Evolutionary conservation across 2,113 vertebrate genomes (phyloP).

Genomic region (Podocnemis expansa): DNA sequence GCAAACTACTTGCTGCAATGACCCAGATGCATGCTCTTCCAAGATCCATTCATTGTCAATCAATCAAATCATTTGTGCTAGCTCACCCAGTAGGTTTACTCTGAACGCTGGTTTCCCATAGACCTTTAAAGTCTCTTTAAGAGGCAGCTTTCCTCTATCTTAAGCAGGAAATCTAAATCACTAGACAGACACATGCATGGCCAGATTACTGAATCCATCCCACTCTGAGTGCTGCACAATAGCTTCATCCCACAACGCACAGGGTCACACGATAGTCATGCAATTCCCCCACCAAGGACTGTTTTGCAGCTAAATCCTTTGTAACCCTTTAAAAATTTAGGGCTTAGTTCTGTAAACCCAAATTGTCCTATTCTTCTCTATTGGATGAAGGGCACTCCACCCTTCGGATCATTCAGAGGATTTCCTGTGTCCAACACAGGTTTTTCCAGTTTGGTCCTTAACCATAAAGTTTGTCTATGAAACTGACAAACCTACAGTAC

Average conservation of each 20-base stretch:
- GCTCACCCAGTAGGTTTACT: background rate
- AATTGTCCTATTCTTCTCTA: no score
- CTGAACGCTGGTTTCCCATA: background rate
- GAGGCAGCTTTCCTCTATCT: background rate
- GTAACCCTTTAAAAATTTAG: background rate
- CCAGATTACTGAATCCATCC: background rate
- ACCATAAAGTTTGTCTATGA: background rate
- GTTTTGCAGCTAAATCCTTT: background rate
- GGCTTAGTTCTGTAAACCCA: background rate
- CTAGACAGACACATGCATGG: no score
- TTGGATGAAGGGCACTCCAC: no score
- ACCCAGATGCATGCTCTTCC: background rate
- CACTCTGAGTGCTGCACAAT: rapidly evolving
- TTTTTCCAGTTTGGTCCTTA: background rate
- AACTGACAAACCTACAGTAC: rapidly evolving
- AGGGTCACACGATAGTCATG: background rate
- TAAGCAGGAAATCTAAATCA: background rate
- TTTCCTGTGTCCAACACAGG: background rate
- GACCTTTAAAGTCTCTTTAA: background rate
- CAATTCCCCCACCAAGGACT: background rate
- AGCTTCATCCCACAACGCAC: background rate
- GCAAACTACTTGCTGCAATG: background rate
- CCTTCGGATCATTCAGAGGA: no score
- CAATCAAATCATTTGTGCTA: background rate
- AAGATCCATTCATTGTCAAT: background rate